Base-by-base conservation (phyloP, 2,888 invertebrate genomes). In the Dynastes maya region DNA sequence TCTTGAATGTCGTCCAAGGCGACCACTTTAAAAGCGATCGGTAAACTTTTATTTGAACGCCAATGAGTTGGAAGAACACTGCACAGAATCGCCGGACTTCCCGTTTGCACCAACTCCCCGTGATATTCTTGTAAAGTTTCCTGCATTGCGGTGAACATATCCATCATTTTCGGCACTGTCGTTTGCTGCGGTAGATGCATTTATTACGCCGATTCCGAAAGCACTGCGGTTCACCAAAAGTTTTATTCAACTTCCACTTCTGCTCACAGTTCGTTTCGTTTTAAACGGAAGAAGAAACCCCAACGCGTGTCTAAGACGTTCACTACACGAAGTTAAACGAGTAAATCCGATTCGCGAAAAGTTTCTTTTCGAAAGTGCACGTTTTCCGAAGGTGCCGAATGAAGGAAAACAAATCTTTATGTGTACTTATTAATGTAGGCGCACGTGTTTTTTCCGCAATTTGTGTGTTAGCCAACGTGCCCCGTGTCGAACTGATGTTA, bases 31-130 rank as follows among this genome's bases (percentile, higher is more conserved):
- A 99, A 99, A 22, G 98, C 97, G 64, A 97, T 93, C 40, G 99
- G 99, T 82, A 99, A 90, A 29, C 97, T 97, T 90, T 99, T 99
- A 91, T 99, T 99, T 72, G 95, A 97, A 80, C 99, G 92, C 99
- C 99, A 99, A 88, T 99, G 99, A 0, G 93, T 93, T 2, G 99
- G 99, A 83, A 99, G 90, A 1, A 94, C 94, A 71, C 98, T 97
- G 90, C 99, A 99, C 79, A 98, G 91, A 82, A 99, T 95, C 82
- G 97, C 96, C 0, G 99, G 99, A 81, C 97, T 97, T 71, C 98
- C 98, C 40, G 99, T 99, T 88, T 95, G 94, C 83, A 97, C 95
- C 86, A 98, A 90, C 87, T 97, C 96, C n/a, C 97, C 97, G 86
- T 97, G 97, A 86, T 95, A 96, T 86, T 96, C 96, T 88, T 95